A percentile compares a stretch with the other conserved stretches of the same genome.
These are phyloP conservation scores for Paracanthobrama guichenoti DNA, from an alignment of 2,113 vertebrate genomes.

Conservation along the genomic window DNA sequence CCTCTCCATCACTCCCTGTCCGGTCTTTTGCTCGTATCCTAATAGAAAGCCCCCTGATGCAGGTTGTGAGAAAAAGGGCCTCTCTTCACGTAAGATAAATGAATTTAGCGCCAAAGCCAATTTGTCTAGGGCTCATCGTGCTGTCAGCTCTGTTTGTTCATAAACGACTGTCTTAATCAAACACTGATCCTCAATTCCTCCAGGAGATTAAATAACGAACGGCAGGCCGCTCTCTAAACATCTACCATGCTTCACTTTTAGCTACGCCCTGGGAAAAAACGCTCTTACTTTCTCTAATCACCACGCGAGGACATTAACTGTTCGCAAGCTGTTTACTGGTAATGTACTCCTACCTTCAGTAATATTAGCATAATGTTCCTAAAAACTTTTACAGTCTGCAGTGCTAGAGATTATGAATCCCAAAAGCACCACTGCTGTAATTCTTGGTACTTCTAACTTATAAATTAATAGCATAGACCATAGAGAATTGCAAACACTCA, in stretches of 20 bases:
- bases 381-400: background rate
- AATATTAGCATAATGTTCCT: background rate
- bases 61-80: slow-evolving; percentile 30
- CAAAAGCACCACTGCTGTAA: slow-evolving; percentile 16
- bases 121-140: slow-evolving; percentile 57
- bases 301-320: background rate
- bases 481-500: background rate
- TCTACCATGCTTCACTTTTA: slow-evolving; percentile 20
- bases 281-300: background rate
- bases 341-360: background rate
- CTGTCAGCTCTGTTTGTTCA: slow-evolving; percentile 57
- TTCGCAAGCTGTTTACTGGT: slow-evolving; percentile 22
- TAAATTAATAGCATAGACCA: background rate
- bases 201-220: slow-evolving; percentile 33
- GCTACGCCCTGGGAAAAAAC: slow-evolving; percentile 8
- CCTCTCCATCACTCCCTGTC: slow-evolving; percentile 13
- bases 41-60: slow-evolving; percentile 43
- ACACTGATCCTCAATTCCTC: slow-evolving; percentile 45
- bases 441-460: background rate
- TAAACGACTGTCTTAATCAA: slow-evolving; percentile 58
- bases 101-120: slow-evolving; percentile 53
- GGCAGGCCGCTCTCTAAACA: slow-evolving; percentile 28
- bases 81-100: slow-evolving; percentile 61
- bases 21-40: slow-evolving; percentile 48
- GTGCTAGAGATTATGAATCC: slow-evolving; percentile 13